Conservation (phyloP, 2,888 invertebrate species). For the Eristalinus aeneus region DNA sequence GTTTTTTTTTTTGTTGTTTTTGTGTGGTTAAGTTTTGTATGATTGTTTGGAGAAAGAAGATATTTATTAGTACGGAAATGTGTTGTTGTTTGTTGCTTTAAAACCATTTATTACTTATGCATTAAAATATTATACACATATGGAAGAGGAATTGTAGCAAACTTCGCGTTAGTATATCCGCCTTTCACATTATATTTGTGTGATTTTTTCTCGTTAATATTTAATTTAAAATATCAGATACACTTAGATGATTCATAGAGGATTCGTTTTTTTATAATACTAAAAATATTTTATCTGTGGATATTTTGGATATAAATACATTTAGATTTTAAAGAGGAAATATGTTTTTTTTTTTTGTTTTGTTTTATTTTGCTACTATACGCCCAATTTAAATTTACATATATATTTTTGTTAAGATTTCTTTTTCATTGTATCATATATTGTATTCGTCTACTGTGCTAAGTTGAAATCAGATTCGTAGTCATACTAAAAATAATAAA, state of each 20-base stretch:
- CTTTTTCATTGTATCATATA: slow-evolving; percentile 41
- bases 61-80: slow-evolving; percentile 64
- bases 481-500: slow-evolving; percentile 52
- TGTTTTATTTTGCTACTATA: slow-evolving; percentile 37
- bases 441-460: slow-evolving; percentile 71
- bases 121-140: slow-evolving; percentile 31
- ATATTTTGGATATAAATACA: slow-evolving; percentile 68
- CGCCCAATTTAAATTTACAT: slow-evolving; percentile 62
- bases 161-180: slow-evolving; percentile 48
- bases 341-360: slow-evolving; percentile 33
- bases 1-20: slow-evolving; percentile 20
- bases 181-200: slow-evolving; percentile 29
- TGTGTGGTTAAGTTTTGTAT: slow-evolving; percentile 45
- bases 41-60: slow-evolving; percentile 61
- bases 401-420: background rate
- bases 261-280: slow-evolving; percentile 45
- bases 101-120: slow-evolving; percentile 61
- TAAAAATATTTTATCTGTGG: slow-evolving; percentile 64
- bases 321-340: slow-evolving; percentile 70
- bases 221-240: slow-evolving; percentile 58
- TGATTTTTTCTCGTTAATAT: slow-evolving; percentile 25
- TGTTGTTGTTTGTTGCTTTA: slow-evolving; percentile 41
- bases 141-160: slow-evolving; percentile 68
- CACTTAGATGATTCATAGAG: slow-evolving; percentile 55
- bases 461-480: slow-evolving; percentile 58